Evolutionary conservation across 2,888 invertebrate species (phyloP).

Genomic region (Hirtodrosophila histrioides): DNA sequence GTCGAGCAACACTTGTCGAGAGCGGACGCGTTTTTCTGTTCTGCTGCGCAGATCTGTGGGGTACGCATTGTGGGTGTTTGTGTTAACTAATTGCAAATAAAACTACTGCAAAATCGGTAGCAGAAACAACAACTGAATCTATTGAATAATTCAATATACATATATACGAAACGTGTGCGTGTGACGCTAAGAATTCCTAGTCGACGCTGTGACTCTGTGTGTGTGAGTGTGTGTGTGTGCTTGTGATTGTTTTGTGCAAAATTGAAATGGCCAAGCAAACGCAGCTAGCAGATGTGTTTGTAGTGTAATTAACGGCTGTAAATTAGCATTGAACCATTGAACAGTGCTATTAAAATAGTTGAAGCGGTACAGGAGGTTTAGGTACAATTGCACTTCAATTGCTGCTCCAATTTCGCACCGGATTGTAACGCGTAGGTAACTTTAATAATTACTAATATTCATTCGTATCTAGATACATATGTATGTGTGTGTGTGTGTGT

Average conservation of each 20-base stretch:
- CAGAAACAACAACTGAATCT: slow-evolving; percentile 10
- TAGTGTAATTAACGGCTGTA: slow-evolving; percentile 29
- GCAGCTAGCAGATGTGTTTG: slow-evolving; percentile 40
- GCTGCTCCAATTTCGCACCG: slow-evolving; percentile 43
- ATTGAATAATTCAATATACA: slow-evolving; percentile 47
- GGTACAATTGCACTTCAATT: slow-evolving; percentile 32
- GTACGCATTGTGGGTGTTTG: slow-evolving; percentile 47
- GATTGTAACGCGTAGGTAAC: slow-evolving; percentile 61
- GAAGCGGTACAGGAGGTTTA: slow-evolving; percentile 38
- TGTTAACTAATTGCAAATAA: slow-evolving; percentile 52
- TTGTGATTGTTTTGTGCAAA: slow-evolving; percentile 24
- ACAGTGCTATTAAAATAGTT: slow-evolving; percentile 44
- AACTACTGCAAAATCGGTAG: slow-evolving; percentile 40
- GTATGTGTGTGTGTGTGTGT: slow-evolving; percentile 8
- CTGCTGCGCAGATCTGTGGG: slow-evolving; percentile 32
- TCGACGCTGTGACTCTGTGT: slow-evolving; percentile 26
- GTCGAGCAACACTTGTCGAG: slow-evolving; percentile 49
- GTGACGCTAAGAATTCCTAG: slow-evolving; percentile 40
- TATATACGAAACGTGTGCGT: slow-evolving; percentile 11
- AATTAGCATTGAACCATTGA: slow-evolving; percentile 55
- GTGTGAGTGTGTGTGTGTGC: slow-evolving; percentile 18
- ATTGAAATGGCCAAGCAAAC: slow-evolving; percentile 41
- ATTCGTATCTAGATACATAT: background rate
- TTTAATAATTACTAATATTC: slow-evolving; percentile 50
- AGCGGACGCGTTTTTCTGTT: slow-evolving; percentile 26